Evolutionary conservation across 1,140 invertebrate genomes (phyloP).

Genomic region (Trichomalopsis sarcophagae): DNA sequence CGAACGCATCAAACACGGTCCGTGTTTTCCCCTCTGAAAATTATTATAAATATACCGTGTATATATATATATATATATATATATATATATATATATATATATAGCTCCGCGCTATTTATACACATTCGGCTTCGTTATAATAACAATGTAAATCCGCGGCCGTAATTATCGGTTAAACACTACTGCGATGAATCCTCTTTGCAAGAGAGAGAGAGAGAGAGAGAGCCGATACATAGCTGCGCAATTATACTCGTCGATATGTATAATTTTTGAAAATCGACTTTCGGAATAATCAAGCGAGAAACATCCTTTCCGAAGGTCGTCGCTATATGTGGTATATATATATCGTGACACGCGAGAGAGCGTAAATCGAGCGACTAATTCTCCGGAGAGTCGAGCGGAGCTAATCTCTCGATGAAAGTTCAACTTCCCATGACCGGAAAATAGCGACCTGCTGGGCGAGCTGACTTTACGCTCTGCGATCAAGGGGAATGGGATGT

Average conservation of each 20-base stretch:
- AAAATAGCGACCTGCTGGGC: not conserved
- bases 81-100: too few species aligned
- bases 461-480: too few species aligned
- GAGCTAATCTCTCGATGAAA: constrained; percentile 53
- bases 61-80: too few species aligned
- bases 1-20: constrained; percentile 57
- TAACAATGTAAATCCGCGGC: constrained; percentile 71
- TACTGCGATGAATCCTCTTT: too few species aligned
- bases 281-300: not conserved
- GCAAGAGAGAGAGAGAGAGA: too few species aligned
- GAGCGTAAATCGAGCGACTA: constrained; percentile 49
- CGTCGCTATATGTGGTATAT: too few species aligned
- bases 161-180: too few species aligned
- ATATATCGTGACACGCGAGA: not conserved
- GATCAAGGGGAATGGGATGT: not conserved
- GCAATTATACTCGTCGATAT: too few species aligned
- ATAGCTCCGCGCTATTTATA: constrained; percentile 56
- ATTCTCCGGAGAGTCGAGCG: constrained; percentile 44
- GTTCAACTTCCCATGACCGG: constrained; percentile 61
- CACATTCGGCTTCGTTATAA: constrained; percentile 74
- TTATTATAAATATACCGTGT: constrained; percentile 73
- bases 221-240: too few species aligned
- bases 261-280: not conserved
- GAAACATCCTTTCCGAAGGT: not conserved
- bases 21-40: constrained; percentile 62